A percentile compares a stretch with the other conserved stretches of the same genome.
phyloP scores from a whole-genome alignment of 2,888 invertebrate genomes.

The Cantharis lateralis region DNA sequence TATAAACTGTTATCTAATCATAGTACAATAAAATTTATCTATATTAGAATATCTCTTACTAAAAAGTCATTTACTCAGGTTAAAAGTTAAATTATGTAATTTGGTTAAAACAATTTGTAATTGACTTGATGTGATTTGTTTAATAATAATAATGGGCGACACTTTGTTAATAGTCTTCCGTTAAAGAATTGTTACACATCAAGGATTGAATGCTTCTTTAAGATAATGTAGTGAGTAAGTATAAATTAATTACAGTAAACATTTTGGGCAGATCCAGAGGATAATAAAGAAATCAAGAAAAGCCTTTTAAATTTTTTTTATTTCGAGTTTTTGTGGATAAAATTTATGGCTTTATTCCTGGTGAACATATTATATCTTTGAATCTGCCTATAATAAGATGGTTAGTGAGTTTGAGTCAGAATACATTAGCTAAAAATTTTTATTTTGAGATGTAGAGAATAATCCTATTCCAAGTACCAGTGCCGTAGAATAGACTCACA shows the following conservation, averaged over 20 bases:
- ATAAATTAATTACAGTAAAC: background rate
- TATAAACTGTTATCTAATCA: constrained; percentile 19
- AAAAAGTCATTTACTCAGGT: constrained; percentile 5
- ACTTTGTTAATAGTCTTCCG: constrained; percentile 3
- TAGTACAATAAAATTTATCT: constrained; percentile 15
- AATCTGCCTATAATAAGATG: background rate
- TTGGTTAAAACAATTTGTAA: background rate
- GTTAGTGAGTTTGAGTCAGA: constrained; percentile 2
- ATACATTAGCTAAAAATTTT: background rate
- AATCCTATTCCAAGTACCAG: background rate
- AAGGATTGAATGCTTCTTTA: background rate
- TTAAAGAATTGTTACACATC: background rate
- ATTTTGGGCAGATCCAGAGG: background rate
- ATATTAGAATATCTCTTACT: constrained; percentile 5
- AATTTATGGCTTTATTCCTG: background rate
- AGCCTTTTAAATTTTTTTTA: background rate
- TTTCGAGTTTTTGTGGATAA: background rate
- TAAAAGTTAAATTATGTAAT: background rate
- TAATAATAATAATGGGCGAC: background rate
- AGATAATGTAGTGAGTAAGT: background rate
- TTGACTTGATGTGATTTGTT: background rate
- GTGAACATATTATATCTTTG: background rate
- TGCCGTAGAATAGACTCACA: background rate
- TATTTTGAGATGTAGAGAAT: background rate
- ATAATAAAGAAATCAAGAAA: background rate